A percentile compares a stretch with the other conserved stretches of the same genome.
Conservation (phyloP, 2,888 invertebrate genomes). For the Caradrina clavipalpis region DNA sequence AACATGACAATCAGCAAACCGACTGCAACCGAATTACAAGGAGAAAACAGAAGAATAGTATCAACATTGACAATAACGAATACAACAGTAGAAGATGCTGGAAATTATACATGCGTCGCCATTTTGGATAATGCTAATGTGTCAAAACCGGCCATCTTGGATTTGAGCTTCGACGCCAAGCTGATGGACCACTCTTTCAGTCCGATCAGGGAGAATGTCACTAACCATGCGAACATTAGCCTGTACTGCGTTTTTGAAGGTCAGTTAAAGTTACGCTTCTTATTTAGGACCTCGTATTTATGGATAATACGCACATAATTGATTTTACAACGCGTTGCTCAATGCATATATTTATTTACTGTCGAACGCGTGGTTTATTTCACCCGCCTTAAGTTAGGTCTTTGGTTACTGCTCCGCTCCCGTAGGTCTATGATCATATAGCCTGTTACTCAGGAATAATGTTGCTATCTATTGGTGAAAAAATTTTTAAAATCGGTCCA, state of each 20-base stretch:
- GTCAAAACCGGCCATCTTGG: constrained; percentile 60
- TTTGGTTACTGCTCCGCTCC: no score
- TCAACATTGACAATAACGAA: constrained; percentile 75
- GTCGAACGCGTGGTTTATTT: no score
- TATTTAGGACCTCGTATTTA: no score
- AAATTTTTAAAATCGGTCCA: no score
- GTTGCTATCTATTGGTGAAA: no score
- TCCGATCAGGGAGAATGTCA: constrained; percentile 71
- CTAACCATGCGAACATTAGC: constrained; percentile 68
- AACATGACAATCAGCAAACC: constrained; percentile 65
- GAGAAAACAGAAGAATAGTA: constrained; percentile 56
- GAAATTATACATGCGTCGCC: constrained; percentile 81
- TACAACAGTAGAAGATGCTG: constrained; percentile 75
- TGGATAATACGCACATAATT: no score
- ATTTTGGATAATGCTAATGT: constrained; percentile 63
- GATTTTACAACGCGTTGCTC: no score
- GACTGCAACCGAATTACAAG: constrained; percentile 9
- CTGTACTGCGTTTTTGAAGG: constrained; percentile 85
- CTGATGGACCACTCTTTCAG: constrained; percentile 70
- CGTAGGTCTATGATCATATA: no score
- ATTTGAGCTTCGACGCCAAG: constrained; percentile 76
- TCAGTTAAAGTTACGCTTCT: constrained; percentile 57
- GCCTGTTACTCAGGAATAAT: no score
- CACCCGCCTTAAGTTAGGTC: no score
- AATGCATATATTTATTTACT: no score